Evolutionary conservation across 2,113 vertebrate species (phyloP).

Genomic region (Cyanistes caeruleus): DNA sequence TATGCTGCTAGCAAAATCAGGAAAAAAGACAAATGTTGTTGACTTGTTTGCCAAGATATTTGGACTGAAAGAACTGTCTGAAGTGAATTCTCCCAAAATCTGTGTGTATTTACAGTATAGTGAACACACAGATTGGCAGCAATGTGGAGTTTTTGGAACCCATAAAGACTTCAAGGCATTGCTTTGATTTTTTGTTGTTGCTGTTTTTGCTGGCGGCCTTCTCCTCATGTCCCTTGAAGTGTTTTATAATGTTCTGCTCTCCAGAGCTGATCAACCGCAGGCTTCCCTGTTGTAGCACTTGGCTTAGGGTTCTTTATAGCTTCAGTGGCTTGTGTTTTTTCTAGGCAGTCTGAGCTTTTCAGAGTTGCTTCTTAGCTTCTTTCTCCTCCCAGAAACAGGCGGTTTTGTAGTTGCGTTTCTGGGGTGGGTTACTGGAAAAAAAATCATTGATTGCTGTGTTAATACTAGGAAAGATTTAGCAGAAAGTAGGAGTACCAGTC

Average conservation of each 20-base stretch:
- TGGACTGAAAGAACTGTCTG: conserved; percentile 26
- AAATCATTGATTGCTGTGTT: neutral
- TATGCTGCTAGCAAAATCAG: neutral
- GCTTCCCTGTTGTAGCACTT: conserved; percentile 44
- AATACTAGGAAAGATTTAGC: conserved; percentile 23
- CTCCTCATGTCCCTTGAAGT: conserved; percentile 58
- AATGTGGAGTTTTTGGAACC: conserved; percentile 51
- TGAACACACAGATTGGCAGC: conserved; percentile 41
- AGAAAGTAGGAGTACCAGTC: neutral
- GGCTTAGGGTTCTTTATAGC: conserved; percentile 20
- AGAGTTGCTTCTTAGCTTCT: neutral
- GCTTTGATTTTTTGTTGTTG: conserved; percentile 70
- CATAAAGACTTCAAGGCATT: conserved; percentile 68
- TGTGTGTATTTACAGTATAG: conserved; percentile 51
- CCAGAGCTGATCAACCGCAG: conserved; percentile 64
- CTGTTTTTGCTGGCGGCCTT: conserved; percentile 63
- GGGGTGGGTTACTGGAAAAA: neutral
- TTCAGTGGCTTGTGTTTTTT: conserved; percentile 39
- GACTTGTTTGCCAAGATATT: conserved; percentile 18
- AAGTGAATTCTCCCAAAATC: conserved; percentile 39
- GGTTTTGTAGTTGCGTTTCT: neutral
- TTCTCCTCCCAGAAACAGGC: neutral
- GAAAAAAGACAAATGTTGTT: conserved; percentile 9
- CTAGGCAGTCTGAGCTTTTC: conserved; percentile 5
- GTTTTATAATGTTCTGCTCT: conserved; percentile 59